Percentiles rank a stretch among this genome's conserved stretches.
These are phyloP conservation scores for Pteria penguin DNA, from an alignment of 2,888 invertebrate species.

Conservation along the genomic window DNA sequence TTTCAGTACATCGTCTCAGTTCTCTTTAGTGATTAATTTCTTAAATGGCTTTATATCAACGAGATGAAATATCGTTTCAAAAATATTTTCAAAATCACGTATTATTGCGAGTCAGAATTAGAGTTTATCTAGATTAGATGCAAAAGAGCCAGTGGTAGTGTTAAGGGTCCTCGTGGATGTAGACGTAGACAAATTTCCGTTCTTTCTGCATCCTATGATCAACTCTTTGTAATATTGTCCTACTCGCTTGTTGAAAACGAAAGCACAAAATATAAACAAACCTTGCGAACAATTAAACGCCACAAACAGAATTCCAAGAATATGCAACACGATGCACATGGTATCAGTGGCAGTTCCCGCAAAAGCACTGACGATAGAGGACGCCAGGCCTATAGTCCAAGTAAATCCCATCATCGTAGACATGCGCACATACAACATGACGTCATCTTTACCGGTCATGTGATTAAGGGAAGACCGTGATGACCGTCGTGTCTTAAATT, in stretches of 20 bases:
- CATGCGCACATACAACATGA: constrained; percentile 73
- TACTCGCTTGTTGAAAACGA: constrained; percentile 69
- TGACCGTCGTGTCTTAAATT: constrained; percentile 56
- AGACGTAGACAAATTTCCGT: not conserved
- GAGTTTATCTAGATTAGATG: not conserved
- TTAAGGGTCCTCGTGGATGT: too few species aligned
- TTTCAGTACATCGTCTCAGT: too few species aligned
- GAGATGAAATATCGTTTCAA: too few species aligned
- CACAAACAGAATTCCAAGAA: constrained; percentile 67
- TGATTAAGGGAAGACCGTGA: constrained; percentile 58
- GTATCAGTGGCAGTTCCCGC: constrained; percentile 48
- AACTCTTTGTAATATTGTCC: constrained; percentile 57
- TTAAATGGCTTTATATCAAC: too few species aligned
- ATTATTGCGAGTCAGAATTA: too few species aligned
- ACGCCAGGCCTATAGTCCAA: constrained; percentile 74
- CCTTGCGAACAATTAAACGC: constrained; percentile 74
- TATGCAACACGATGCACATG: constrained; percentile 64
- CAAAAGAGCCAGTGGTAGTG: not conserved
- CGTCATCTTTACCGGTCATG: constrained; percentile 67
- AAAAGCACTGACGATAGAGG: constrained; percentile 68
- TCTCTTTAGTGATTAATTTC: too few species aligned
- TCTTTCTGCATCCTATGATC: constrained; percentile 22
- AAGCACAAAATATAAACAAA: constrained; percentile 72
- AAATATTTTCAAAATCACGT: too few species aligned
- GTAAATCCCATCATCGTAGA: constrained; percentile 77